Evolutionary conservation across 35 echinoderm and acorn worm genomes (phyloP), one percentile per base, ranked within the genome.

Genomic region (Strongylocentrotus purpuratus): DNA sequence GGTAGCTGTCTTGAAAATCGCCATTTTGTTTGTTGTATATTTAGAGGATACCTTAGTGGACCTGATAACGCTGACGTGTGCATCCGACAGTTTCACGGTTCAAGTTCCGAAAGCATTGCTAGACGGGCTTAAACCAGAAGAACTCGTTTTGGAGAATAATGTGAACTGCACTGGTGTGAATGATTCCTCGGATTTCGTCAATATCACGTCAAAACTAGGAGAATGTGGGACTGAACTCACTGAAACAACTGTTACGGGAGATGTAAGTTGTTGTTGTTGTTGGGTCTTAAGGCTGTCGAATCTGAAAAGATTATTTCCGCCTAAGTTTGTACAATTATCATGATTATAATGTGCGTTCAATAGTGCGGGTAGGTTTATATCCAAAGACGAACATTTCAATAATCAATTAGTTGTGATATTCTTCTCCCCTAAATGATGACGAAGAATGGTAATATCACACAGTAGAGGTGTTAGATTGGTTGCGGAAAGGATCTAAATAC

Each of bases 51-150:
- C 91, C 10, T 32, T 93, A n/a, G 91, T 93, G 4, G 48, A 93
- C 10, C 91, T 52, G 31, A 93, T 93, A 18, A 58, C 31, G 11
- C 48, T 93, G 45, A 58, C 48, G 3, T 93, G 91, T 32, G 91
- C 9, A 0, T 58, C 50, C 25, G 91, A 93, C 31, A 93, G 91
- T 15, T 93, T 93, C 17, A 58, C 91, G 48, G 91, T 93, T 55
- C 46, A 55, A 58, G 46, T 93, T 17, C 91, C 91, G 7, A 22
- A 31, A 6, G 91, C 47, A n/a, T 58, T 93, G 46, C 91, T 93
- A 13, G 48, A 47, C 11, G 46, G 31, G n/a, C 48, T 93, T 2
- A 58, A 20, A 5, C 46, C 91, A 58, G 32, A 33, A 15, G 32
- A 89, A 41, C 32, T 89, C n/a, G 87, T 89, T 4, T 31, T 89